Conservation (phyloP, 92 coral and sea anemone genomes). For the Porites evermanni region DNA sequence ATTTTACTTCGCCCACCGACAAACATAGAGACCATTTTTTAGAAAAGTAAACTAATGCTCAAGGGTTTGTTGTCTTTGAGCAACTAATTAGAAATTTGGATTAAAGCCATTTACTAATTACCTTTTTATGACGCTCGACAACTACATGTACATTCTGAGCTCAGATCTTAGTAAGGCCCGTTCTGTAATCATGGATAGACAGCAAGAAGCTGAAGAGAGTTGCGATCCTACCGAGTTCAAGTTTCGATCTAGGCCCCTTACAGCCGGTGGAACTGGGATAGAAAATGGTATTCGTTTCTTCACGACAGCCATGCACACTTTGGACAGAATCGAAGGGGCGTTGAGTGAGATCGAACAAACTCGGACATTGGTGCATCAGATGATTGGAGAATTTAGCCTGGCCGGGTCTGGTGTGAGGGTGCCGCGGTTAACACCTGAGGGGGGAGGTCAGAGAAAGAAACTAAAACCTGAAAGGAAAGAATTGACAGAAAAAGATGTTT, state of each 20-base stretch:
- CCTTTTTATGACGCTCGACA: constrained; percentile 17
- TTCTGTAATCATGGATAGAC: constrained; percentile 13
- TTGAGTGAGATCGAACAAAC: constrained; percentile 39
- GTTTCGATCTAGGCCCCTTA: constrained; percentile 37
- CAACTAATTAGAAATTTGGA: not conserved
- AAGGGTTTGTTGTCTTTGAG: not conserved
- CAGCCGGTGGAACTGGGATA: constrained; percentile 33
- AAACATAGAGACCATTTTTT: no score
- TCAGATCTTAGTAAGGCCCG: not conserved
- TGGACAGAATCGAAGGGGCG: constrained; percentile 39
- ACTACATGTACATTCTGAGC: no score
- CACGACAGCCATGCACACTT: constrained; percentile 37
- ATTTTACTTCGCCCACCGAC: no score
- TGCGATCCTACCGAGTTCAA: constrained; percentile 12
- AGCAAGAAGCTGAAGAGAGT: constrained; percentile 7
- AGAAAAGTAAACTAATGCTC: no score
- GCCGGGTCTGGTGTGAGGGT: constrained; percentile 7
- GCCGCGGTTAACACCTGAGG: constrained; percentile 15
- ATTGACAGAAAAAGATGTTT: not conserved
- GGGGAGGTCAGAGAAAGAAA: not conserved
- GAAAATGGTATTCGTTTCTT: constrained; percentile 48
- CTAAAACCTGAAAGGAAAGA: constrained; percentile 13
- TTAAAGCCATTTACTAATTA: not conserved
- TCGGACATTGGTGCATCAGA: constrained; percentile 36
- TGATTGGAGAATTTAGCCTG: constrained; percentile 41